These are phyloP conservation scores for Chaetodon trifascialis DNA, from an alignment of 2,113 vertebrate species.

Conservation along the genomic window DNA sequence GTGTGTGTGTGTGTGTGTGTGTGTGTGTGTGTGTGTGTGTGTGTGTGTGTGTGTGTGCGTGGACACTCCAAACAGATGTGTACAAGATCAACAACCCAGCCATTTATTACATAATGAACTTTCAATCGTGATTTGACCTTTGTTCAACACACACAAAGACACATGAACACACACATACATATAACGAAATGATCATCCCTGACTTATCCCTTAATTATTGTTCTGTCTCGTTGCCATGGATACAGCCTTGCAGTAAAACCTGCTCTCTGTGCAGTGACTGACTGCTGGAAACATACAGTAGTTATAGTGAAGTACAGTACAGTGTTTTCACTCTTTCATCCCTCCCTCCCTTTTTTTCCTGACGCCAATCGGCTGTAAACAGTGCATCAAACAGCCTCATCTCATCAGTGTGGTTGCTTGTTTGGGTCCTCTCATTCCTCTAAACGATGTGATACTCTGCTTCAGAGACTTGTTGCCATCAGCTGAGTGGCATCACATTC, in stretches of 20 bases:
- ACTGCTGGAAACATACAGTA: not conserved
- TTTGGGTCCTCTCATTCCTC: not conserved
- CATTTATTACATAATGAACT: slow-evolving; percentile 12
- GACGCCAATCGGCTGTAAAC: no score
- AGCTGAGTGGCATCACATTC: not conserved
- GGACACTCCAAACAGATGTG: not conserved
- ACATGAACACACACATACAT: not conserved
- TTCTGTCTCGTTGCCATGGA: slow-evolving; percentile 57
- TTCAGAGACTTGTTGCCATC: no score
- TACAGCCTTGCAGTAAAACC: slow-evolving; percentile 28
- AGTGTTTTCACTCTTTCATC: not conserved
- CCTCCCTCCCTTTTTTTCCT: not conserved
- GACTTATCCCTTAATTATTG: slow-evolving; percentile 57
- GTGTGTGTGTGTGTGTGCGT: slow-evolving; percentile 30
- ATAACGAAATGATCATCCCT: slow-evolving; percentile 38
- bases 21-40: slow-evolving; percentile 15
- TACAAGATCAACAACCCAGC: not conserved
- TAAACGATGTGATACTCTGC: no score
- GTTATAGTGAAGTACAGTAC: not conserved
- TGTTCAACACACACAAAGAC: not conserved
- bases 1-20: slow-evolving; percentile 9
- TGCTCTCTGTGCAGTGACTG: slow-evolving; percentile 3
- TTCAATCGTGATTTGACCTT: not conserved
- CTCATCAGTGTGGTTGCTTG: not conserved
- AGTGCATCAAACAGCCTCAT: not conserved